Evolutionary conservation across 2,888 invertebrate genomes (phyloP).

Genomic region (Bimastos eiseni): DNA sequence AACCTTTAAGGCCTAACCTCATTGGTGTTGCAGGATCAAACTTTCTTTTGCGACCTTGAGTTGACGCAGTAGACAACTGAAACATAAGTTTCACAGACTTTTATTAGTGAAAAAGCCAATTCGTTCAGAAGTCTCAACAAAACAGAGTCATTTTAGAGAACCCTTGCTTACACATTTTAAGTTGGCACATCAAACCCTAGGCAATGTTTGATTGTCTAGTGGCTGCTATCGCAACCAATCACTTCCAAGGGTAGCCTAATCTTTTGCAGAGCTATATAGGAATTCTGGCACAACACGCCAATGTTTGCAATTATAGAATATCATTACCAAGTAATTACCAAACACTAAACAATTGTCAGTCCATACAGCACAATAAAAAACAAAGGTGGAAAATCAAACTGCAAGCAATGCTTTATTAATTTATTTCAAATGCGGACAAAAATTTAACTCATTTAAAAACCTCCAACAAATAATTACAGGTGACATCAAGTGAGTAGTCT

Average conservation of each 20-base stretch:
- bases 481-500: background rate
- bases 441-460: background rate
- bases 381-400: background rate
- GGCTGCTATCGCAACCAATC: no score
- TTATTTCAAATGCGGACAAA: background rate
- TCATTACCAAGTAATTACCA: background rate
- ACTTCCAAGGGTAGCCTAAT: no score
- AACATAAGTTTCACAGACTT: background rate
- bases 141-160: background rate
- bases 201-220: background rate
- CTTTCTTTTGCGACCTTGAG: constrained; percentile 23
- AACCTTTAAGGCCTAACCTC: background rate
- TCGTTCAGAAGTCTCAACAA: background rate
- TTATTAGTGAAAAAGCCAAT: background rate
- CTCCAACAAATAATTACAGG: background rate
- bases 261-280: background rate
- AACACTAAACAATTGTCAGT: background rate
- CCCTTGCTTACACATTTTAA: background rate
- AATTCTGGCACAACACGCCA: no score
- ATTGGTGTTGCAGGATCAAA: background rate
- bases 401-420: background rate
- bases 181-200: background rate
- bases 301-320: background rate
- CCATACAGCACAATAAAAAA: background rate
- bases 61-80: constrained; percentile 9